Conservation (phyloP, 2,113 vertebrate genomes). For the Lycaon pictus region DNA sequence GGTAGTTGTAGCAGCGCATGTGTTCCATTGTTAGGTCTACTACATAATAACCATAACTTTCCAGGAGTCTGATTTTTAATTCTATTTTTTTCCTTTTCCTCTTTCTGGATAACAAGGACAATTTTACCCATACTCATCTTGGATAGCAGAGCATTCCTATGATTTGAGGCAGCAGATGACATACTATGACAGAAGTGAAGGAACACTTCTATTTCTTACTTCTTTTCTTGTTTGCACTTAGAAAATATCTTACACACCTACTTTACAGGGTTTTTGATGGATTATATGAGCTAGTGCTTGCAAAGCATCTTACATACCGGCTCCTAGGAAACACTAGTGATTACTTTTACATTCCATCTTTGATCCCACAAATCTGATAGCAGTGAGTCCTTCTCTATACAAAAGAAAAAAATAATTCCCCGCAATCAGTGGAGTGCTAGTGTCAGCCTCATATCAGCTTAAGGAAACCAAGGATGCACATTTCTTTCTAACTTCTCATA, state of each 20-base stretch:
- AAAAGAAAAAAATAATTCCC: neutral
- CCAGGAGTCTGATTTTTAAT: neutral
- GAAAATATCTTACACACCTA: neutral
- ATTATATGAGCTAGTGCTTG: neutral
- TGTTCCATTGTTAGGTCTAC: neutral
- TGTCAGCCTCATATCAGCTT: neutral
- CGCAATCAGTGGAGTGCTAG: neutral
- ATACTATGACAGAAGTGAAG: neutral
- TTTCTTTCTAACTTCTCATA: constrained; percentile 10
- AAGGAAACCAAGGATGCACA: neutral
- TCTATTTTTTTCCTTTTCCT: neutral
- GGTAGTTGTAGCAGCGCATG: neutral
- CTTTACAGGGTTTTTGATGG: neutral
- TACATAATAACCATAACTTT: neutral
- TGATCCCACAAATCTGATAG: neutral
- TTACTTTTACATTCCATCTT: constrained; percentile 10
- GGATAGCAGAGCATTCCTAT: neutral
- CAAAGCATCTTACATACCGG: neutral
- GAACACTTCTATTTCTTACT: neutral
- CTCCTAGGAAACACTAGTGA: neutral
- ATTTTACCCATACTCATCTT: neutral
- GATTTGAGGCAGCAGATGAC: neutral
- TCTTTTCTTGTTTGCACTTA: neutral
- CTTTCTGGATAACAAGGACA: neutral
- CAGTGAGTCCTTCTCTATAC: neutral